Evolutionary conservation across 2,797 vertebrate genomes (phyloP).

Genomic region (Gallinago solitaria): DNA sequence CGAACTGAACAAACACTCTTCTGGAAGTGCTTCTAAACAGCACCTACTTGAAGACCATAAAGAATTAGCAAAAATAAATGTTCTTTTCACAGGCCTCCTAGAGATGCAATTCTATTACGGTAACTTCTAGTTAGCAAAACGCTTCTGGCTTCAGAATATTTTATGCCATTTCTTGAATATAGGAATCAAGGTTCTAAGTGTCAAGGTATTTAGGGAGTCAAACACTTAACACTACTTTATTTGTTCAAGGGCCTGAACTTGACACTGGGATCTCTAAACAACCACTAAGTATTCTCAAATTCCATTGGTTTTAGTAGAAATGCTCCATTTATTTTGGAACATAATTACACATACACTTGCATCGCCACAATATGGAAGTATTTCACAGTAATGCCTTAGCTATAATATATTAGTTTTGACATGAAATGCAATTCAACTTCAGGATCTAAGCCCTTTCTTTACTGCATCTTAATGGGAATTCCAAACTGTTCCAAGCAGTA

Average conservation of each 20-base stretch:
- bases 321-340: neutral
- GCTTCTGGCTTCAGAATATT: neutral
- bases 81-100: neutral
- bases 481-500: neutral
- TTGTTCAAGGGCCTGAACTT: neutral
- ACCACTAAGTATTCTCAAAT: neutral
- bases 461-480: neutral
- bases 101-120: neutral
- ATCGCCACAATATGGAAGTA: neutral
- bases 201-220: neutral
- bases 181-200: neutral
- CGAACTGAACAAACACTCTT: neutral
- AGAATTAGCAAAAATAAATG: neutral
- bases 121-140: neutral
- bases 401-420: neutral
- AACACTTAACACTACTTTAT: neutral
- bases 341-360: neutral
- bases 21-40: neutral
- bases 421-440: neutral
- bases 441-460: neutral
- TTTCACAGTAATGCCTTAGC: neutral
- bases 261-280: neutral
- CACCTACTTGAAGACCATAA: neutral
- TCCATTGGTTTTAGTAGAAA: neutral
- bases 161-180: neutral